Evolutionary conservation across 2,888 invertebrate species (phyloP).

Genomic region (Biston stratarius): DNA sequence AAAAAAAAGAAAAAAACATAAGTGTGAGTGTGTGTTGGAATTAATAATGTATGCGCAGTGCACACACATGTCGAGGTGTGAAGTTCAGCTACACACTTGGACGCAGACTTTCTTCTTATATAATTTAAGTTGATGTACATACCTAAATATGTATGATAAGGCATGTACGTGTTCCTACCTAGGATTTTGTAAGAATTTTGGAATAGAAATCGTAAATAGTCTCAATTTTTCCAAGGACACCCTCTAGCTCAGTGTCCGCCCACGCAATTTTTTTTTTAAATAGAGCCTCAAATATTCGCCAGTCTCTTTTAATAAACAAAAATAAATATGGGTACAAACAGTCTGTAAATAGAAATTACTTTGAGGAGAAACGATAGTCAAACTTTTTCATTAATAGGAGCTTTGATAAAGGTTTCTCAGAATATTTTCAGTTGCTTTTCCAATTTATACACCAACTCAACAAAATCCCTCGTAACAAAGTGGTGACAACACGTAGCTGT

Average conservation of each 20-base stretch:
- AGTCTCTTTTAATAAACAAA: background rate
- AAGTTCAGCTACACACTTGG: too few relatives aligned
- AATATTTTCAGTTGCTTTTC: background rate
- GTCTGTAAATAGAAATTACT: background rate
- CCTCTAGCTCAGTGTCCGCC: background rate
- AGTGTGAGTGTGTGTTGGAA: background rate
- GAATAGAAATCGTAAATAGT: too few relatives aligned
- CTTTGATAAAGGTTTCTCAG: background rate
- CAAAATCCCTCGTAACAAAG: constrained; percentile 5
- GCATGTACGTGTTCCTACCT: too few relatives aligned
- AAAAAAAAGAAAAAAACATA: too few relatives aligned
- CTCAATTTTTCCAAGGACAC: background rate
- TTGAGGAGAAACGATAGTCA: background rate
- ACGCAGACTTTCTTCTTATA: too few relatives aligned
- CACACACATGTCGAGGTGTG: too few relatives aligned
- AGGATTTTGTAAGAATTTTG: too few relatives aligned
- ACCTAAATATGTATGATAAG: too few relatives aligned
- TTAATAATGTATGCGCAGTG: too few relatives aligned
- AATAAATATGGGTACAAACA: background rate
- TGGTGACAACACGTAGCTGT: background rate
- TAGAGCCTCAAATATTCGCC: background rate
- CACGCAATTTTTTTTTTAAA: background rate
- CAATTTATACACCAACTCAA: background rate
- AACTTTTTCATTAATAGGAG: background rate
- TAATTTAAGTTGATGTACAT: too few relatives aligned